These are phyloP conservation scores for Falco novaeseelandiae DNA, from an alignment of 2,797 vertebrate genomes.

Conservation along the genomic window DNA sequence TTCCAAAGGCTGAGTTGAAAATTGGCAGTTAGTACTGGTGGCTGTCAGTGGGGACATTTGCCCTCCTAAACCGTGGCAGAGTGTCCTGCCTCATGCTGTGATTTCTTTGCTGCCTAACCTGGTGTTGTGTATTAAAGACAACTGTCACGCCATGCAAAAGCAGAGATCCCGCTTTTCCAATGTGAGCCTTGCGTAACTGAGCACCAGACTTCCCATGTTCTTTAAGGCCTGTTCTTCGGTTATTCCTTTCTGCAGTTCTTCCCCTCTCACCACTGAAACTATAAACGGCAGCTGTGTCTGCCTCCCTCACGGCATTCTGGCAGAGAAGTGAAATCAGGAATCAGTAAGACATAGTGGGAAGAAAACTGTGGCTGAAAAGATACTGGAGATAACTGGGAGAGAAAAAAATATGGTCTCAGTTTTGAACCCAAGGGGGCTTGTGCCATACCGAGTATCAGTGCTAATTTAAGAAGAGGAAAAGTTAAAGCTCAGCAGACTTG, in stretches of 20 bases:
- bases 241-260: not conserved
- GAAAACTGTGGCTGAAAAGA: not conserved
- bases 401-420: not conserved
- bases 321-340: not conserved
- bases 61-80: accelerated
- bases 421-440: not conserved
- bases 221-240: not conserved
- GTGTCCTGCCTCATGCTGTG: accelerated
- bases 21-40: accelerated
- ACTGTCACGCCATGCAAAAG: accelerated
- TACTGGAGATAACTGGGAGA: not conserved
- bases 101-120: not conserved
- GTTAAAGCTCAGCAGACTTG: not conserved
- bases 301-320: not conserved
- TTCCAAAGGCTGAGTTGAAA: no score
- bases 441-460: accelerated
- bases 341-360: not conserved
- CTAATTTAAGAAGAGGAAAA: not conserved
- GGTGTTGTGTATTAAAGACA: accelerated
- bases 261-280: accelerated
- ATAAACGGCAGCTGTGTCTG: no score
- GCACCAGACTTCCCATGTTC: accelerated
- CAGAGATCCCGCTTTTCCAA: accelerated
- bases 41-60: accelerated
- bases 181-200: not conserved